Evolutionary conservation across 2,888 invertebrate species (phyloP).

Genomic region (Hypsopygia costalis): DNA sequence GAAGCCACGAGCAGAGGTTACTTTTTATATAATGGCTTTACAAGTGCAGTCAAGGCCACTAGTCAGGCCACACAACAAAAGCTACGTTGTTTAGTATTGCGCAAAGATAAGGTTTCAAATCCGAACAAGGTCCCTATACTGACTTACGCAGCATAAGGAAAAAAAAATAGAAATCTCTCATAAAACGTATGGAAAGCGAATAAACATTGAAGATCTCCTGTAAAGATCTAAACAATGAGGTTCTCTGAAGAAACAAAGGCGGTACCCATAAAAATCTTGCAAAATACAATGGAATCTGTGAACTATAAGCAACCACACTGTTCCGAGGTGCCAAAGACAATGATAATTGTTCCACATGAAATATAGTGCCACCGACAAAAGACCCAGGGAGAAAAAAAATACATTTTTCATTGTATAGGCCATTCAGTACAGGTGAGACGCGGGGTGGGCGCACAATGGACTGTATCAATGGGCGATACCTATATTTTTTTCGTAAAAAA

Average conservation of each 20-base stretch:
- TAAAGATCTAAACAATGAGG: constrained; percentile 7
- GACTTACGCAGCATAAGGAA: not conserved
- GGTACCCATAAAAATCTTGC: constrained; percentile 31
- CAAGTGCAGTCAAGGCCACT: no score
- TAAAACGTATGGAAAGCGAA: constrained; percentile 5
- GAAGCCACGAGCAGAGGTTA: no score
- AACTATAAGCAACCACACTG: constrained; percentile 49
- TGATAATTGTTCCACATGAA: constrained; percentile 78
- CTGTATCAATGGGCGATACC: constrained; percentile 70
- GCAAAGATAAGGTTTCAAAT: not conserved
- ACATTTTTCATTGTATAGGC: constrained; percentile 71
- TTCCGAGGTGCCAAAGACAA: constrained; percentile 76
- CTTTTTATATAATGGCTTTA: no score
- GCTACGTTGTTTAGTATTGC: no score
- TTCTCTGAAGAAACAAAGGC: constrained; percentile 30
- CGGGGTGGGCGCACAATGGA: constrained; percentile 71
- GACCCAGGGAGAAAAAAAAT: constrained; percentile 57
- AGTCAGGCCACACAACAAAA: no score
- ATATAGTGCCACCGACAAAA: constrained; percentile 79
- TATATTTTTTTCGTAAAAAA: constrained; percentile 60
- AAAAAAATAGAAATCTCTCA: constrained; percentile 10
- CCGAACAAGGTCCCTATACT: no score
- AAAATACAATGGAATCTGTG: constrained; percentile 39
- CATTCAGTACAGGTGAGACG: constrained; percentile 75
- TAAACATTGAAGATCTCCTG: constrained; percentile 4